Base-by-base conservation (phyloP, 2,797 vertebrate species). In the Coccyzus lansbergi region DNA sequence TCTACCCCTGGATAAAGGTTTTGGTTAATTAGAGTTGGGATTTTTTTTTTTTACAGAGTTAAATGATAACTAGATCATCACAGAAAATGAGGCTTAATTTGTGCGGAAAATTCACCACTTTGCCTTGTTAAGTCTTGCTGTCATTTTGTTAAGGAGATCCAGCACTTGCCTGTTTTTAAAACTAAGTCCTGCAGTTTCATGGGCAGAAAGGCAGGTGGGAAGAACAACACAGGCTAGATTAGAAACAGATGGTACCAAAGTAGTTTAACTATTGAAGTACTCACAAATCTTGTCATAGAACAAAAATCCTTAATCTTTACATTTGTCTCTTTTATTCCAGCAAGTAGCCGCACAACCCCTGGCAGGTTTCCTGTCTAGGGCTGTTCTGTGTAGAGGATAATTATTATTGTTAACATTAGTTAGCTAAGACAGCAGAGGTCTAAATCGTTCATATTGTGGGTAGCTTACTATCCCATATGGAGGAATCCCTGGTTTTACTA, bases 11-110 rank as follows among this genome's bases (percentile, higher is more conserved):
- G 86, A 68, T 55, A 82, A 89, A 87, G 71, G 20, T 60, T 88
- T 86, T 82, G 22, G 40, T 85, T 89, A 85, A 92, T 90, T 62
- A 71, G 72, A 90, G 74, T 42, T 65, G 70, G 63, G 51, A 81
- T n/a, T 84, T 80, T 36, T 36, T 90, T 92, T 71, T 46, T 81
- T 90, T 67, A 36, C 13, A 19, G 55, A 42, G n/a, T n/a, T n/a
- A n/a, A n/a, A n/a, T n/a, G n/a, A n/a, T n/a, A n/a, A n/a, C 52
- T 53, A 83, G 71, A 90, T 82, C 59, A 76, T 81, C 70, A 29
- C 48, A 82, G 90, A 88, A 94, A 91, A 92, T 62, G 29, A 86
- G 80, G 58, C 78, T 65, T 90, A 88, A 88, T 92, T 92, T 92
- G 53, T 60, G 48, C 62, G 58, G 76, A 56, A 91, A 67, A 90